Conservation (phyloP, 2,797 vertebrate genomes). For the Argyrosomus regius region DNA sequence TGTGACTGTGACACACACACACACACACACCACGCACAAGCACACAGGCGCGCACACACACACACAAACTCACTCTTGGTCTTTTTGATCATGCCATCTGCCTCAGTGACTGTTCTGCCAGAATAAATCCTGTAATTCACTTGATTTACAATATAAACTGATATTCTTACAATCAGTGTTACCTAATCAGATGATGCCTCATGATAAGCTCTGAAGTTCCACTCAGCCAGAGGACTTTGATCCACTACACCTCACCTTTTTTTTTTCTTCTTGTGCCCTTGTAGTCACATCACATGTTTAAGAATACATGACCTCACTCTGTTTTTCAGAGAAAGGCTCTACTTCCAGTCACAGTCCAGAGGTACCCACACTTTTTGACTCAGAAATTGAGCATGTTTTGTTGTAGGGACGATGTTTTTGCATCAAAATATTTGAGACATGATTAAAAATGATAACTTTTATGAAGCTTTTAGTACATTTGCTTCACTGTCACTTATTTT, state of each 20-base stretch:
- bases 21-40: slow-evolving; percentile 8
- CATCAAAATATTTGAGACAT: background rate
- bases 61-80: slow-evolving; percentile 13
- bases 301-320: background rate
- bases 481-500: background rate
- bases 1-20: slow-evolving; percentile 51
- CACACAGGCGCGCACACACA: slow-evolving; percentile 1
- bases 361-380: background rate
- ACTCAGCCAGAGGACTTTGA: slow-evolving; percentile 48
- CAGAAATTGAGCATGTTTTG: background rate
- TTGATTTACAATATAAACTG: slow-evolving; percentile 8
- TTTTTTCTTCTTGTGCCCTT: background rate
- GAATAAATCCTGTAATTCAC: background rate
- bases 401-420: background rate
- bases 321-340: slow-evolving; percentile 7
- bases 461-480: background rate
- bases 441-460: background rate
- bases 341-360: background rate
- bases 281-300: background rate
- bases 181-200: slow-evolving; percentile 14
- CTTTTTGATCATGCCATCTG: slow-evolving; percentile 38
- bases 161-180: slow-evolving; percentile 9
- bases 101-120: background rate
- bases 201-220: background rate
- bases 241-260: slow-evolving; percentile 1